Evolutionary conservation across 2,797 vertebrate genomes (phyloP).

Genomic region (Heliangelus exortis): DNA sequence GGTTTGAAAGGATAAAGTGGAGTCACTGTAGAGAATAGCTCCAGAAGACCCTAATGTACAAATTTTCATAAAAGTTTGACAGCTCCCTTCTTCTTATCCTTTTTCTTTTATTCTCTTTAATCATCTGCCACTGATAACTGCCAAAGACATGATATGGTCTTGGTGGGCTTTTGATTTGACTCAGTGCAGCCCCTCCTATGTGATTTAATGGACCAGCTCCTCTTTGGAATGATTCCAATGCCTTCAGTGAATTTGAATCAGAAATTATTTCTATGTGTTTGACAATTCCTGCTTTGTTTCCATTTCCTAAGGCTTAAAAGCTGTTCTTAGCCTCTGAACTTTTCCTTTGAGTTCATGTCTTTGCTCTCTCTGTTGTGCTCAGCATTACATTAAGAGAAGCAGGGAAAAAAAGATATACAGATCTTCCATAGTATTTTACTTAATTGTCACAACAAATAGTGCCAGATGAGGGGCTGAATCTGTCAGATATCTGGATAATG

Average conservation of each 20-base stretch:
- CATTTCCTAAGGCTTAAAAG: constrained; percentile 32
- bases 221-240: constrained; percentile 19
- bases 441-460: not conserved
- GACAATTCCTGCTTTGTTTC: constrained; percentile 43
- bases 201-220: not conserved
- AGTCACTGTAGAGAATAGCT: not conserved
- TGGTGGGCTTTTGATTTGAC: constrained; percentile 35
- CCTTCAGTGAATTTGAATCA: constrained; percentile 24
- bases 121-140: not conserved
- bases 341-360: not conserved
- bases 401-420: not conserved
- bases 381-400: not conserved
- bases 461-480: not conserved
- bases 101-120: not conserved
- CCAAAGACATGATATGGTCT: not conserved
- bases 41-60: not conserved
- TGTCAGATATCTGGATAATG: not conserved
- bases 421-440: not conserved
- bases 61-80: not conserved
- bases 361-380: not conserved
- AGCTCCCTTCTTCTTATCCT: not conserved
- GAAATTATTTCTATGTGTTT: constrained; percentile 1
- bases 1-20: not conserved
- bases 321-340: constrained; percentile 22
- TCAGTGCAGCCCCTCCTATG: not conserved